Conservation (phyloP, 2,797 vertebrate species). For the Acanthurus leucopareius region DNA sequence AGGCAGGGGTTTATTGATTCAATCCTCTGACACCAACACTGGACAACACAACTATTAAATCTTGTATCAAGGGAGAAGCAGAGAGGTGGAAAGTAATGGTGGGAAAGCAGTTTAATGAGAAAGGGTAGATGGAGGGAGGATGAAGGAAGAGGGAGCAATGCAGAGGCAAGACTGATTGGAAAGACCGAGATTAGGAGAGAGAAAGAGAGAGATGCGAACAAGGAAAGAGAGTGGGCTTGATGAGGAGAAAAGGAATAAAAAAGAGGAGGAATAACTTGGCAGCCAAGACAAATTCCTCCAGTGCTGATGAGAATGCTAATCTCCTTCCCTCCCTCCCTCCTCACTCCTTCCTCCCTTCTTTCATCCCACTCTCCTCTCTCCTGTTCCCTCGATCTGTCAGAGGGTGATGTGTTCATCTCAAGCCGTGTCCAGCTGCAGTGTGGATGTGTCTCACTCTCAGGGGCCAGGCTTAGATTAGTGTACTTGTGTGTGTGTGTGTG, state of each 20-base stretch:
- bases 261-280: conserved; percentile 68
- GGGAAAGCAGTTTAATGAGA: conserved; percentile 50
- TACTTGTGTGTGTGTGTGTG: conserved; percentile 29
- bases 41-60: conserved; percentile 70
- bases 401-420: conserved; percentile 83
- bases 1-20: conserved; percentile 44
- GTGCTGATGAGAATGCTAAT: conserved; percentile 86
- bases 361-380: conserved; percentile 60
- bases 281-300: conserved; percentile 81
- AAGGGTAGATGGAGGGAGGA: conserved; percentile 8
- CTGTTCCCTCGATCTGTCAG: conserved; percentile 68
- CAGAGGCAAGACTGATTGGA: conserved; percentile 60
- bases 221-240: conserved; percentile 60
- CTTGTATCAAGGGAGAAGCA: conserved; percentile 44
- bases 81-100: conserved; percentile 31
- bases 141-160: conserved; percentile 32
- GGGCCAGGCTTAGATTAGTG: conserved; percentile 63
- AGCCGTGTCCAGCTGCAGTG: conserved; percentile 75
- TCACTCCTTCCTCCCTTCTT: conserved; percentile 47
- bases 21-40: conserved; percentile 60
- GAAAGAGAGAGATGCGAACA: conserved; percentile 47
- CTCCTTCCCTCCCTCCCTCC: conserved; percentile 47
- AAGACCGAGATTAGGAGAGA: conserved; percentile 64
- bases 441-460: conserved; percentile 57
- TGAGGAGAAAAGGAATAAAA: conserved; percentile 62